Evolutionary conservation across 2,888 invertebrate species (phyloP), one percentile per base, ranked within the genome.

Genomic region (Hoplodrina ambigua): DNA sequence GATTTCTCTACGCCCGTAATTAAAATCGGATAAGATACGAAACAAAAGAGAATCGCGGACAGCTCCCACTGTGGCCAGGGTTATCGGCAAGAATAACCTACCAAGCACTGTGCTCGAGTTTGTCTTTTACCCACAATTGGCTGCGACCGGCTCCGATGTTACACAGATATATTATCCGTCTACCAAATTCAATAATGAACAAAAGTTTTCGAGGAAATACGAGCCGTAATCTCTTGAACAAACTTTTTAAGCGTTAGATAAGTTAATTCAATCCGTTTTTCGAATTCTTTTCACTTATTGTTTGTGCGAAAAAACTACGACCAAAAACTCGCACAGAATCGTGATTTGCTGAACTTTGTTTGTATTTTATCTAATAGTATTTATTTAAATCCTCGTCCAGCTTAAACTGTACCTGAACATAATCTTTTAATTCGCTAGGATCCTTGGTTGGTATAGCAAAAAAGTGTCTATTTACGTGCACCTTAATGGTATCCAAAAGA

Each of bases 21-120:
- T 95, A 95, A 95, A 96, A 95, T 95, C 94, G 90, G 95, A 95
- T 96, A 95, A 95, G 94, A 94, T 92, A 91, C 92, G 90, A 94
- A 94, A 95, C 94, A 95, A 95, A 95, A 94, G 94, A 75, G 90
- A 88, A 89, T 91, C 90, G 90, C 88, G 86, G 87, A 86, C 85
- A 87, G 88, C 89, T 87, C 88, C 89, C 88, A 88, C 89, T 84
- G 86, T 78, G 80, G 69, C 80, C 86, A 86, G 90, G 37, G 89
- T 89, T 93, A 92, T 91, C 92, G 87, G 79, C 60, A 63, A 64
- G 63, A 60, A 74, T 67, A 73, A 73, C 72, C 76, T 63, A 76
- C 80, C 52, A 50, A 52, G 62, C 61, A 72, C 68, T 65, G 56
- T 64, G 64, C 61, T 57, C 56, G 60, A 63, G 50, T 64, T 72